Conservation (phyloP, 2,888 invertebrate genomes). For the Encarsia formosa region DNA sequence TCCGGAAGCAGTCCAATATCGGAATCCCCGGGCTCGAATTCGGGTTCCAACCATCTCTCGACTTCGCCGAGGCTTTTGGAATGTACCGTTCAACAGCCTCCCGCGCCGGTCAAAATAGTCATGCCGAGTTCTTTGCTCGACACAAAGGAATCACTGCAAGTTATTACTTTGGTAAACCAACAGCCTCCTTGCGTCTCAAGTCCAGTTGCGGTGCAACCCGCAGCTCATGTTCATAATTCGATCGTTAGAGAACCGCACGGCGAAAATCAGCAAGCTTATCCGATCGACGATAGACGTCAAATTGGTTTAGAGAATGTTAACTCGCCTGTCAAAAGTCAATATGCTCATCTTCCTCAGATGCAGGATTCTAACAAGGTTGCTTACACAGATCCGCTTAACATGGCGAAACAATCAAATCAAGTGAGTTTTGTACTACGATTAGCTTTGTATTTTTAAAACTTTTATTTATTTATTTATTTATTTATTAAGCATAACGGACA, state of each 20-base stretch:
- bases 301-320: conserved; percentile 9
- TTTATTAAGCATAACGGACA: too few species aligned
- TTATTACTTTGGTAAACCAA: conserved; percentile 41
- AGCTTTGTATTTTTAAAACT: too few species aligned
- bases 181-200: conserved; percentile 41
- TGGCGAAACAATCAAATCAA: conserved; percentile 8
- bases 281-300: conserved; percentile 4
- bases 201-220: conserved; percentile 42
- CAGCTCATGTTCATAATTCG: conserved; percentile 2
- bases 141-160: conserved; percentile 38
- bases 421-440: too few species aligned
- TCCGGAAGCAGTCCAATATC: conserved; percentile 6
- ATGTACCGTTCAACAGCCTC: background rate
- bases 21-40: conserved; percentile 11
- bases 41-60: conserved; percentile 5
- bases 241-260: background rate
- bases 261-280: conserved; percentile 1
- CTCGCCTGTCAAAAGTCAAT: conserved; percentile 16
- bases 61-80: conserved; percentile 2
- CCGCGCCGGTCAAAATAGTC: conserved; percentile 6
- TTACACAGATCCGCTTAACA: conserved; percentile 9
- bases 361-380: conserved; percentile 4
- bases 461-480: too few species aligned
- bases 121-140: conserved; percentile 18
- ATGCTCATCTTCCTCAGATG: conserved; percentile 22